Evolutionary conservation across 2,113 vertebrate genomes (phyloP), one percentile per base, ranked within the genome.

Genomic region (Centropus unirufus): DNA sequence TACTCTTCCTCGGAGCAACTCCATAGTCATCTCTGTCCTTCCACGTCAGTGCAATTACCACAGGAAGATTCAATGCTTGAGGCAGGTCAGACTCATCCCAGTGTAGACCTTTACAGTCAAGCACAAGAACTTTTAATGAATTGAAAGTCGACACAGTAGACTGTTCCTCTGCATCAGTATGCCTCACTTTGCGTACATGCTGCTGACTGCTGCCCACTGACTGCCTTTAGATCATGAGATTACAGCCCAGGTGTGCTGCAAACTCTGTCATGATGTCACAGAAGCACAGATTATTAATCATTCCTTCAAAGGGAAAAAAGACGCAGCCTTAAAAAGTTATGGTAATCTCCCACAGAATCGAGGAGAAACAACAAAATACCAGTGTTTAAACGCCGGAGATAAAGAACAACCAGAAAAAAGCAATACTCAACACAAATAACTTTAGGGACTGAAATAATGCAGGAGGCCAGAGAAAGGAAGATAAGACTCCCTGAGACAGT

Each of bases 71-170:
- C 24, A 74, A 62, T 27, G 26, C 36, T 20, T 63, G 42, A 86
- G 15, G 22, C 18, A 88, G 14, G 27, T 73, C 51, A 83, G n/a
- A 42, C 32, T 40, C 44, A 64, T 11, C 30, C 9, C 46, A 73
- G 23, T 7, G 5, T 47, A 52, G 27, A 83, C 24, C 30, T 54
- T 75, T 26, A 78, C 0, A 0, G 52, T 42, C 39, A 75, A 59
- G 44, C 54, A 67, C 22, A 78, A 70, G 67, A 77, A 73, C 20
- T 30, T 51, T 21, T 55, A 55, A 57, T 46, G 57, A 58, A 40
- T 34, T 62, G 68, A 54, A 82, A 89, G 55, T 3, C 0, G 0
- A 40, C 2, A 8, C 9, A 58, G 55, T 0, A 1, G 8, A 32
- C 51, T 44, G 61, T 46, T 61, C 74, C 39, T 18, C 42, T 80